Evolutionary conservation across 2,113 vertebrate species (phyloP).

Genomic region (Pseudorasbora parva): DNA sequence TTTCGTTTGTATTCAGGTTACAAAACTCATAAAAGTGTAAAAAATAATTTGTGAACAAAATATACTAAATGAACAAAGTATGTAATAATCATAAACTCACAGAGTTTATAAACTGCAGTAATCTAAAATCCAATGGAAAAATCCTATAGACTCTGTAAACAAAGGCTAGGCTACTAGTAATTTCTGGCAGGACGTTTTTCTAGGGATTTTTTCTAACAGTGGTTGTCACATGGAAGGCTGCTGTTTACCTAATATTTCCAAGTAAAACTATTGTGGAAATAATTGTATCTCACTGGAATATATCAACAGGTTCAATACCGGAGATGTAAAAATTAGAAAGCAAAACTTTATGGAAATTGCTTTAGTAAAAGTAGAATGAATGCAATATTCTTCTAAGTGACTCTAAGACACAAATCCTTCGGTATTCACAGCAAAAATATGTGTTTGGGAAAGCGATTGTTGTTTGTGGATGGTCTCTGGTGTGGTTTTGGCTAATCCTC

Average conservation of each 20-base stretch:
- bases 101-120: not conserved
- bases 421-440: not conserved
- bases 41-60: not conserved
- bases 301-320: not conserved
- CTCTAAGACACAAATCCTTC: not conserved
- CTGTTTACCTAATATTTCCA: not conserved
- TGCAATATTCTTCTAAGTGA: not conserved
- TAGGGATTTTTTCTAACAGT: too few species aligned
- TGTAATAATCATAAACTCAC: not conserved
- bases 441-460: not conserved
- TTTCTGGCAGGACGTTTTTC: too few species aligned
- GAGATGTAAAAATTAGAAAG: not conserved
- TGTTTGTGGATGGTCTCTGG: slow-evolving; percentile 15
- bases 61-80: not conserved
- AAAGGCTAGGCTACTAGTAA: too few species aligned
- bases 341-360: not conserved
- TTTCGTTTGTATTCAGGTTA: not conserved
- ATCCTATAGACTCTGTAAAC: too few species aligned
- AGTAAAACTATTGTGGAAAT: not conserved
- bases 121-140: not conserved
- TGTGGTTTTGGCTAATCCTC: slow-evolving; percentile 50
- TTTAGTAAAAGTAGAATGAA: not conserved
- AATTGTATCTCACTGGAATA: not conserved
- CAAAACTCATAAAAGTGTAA: not conserved
- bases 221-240: too few species aligned